Base-by-base conservation (phyloP, 2,797 vertebrate genomes). In the Phrynocephalus forsythii region DNA sequence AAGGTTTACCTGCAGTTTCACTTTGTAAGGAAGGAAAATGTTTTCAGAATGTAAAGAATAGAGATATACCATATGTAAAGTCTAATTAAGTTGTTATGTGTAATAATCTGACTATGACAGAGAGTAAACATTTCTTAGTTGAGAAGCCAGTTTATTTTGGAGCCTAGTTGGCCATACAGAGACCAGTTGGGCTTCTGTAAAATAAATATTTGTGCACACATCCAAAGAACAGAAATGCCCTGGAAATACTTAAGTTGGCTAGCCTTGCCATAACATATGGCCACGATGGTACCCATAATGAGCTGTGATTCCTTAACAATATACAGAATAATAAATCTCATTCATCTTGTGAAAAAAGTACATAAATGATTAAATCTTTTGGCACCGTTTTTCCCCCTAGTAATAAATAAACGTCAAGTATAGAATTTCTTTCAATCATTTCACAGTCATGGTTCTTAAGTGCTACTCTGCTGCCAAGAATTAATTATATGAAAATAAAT, bases 401-500 rank as follows among this genome's bases (percentile, higher is more conserved):
- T 90, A 95, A 86, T 95, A 94, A 96, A 93, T 91, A 93, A 87
- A 91, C 87, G 85, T 93, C 94, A 95, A 93, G 88, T 88, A 88
- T 96, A 92, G 94, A 95, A 89, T 91, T 95, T 93, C 87, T 11
- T 68, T 95, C 95, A 93, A 91, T 92, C 94, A 93, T 92, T 93
- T 93, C 92, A 5, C 93, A 96, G 95, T 94, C 94, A 95, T 90
- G 91, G 91, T 94, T 95, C 91, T 92, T 93, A 96, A 95, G 91
- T 89, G 80, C 89, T 91, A 87, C 83, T 83, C 50, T 15, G 28
- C 33, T 93, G 95, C 95, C 96, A 97, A 96, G 90, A 94, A 96
- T 94, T 96, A 95, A 97, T 96, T 96, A 95, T 86, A 93, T 94
- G 87, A 95, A 96, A 95, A 95, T 95, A 93, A 96, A 92, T 85